Conservation (phyloP, 30 jellyfish, hydroid and myxozoan genomes). For the Aurelia sp. region DNA sequence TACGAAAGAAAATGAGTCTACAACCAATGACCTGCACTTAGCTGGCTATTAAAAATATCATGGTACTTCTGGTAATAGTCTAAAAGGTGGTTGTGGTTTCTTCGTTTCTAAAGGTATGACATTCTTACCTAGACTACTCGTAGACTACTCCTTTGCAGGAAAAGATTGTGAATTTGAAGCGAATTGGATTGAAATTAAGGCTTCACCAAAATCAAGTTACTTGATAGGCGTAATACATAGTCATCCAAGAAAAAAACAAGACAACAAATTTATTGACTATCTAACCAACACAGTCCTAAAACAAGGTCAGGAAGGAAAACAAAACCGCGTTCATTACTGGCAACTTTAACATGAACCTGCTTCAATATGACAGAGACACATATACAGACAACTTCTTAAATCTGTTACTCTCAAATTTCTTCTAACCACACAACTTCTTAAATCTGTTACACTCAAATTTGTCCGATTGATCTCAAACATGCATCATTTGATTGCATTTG, state of each 20-base stretch:
- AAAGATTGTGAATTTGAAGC: slow-evolving; percentile 9
- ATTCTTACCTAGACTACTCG: neutral
- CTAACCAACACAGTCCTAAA: neutral
- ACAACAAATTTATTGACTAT: neutral
- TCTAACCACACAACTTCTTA: slow-evolving; percentile 25
- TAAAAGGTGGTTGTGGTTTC: neutral
- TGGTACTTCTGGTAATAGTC: slow-evolving; percentile 3
- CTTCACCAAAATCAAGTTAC: neutral
- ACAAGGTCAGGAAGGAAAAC: slow-evolving; percentile 2
- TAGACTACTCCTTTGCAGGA: neutral
- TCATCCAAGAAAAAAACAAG: slow-evolving; percentile 10
- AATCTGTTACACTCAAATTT: too few relatives aligned
- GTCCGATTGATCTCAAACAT: too few relatives aligned
- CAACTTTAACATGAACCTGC: too few relatives aligned
- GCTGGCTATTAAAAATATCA: neutral
- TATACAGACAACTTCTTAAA: slow-evolving; percentile 11
- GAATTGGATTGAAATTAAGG: too few relatives aligned
- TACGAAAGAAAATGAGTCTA: neutral
- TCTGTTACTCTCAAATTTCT: slow-evolving; percentile 12
- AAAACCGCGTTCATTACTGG: too few relatives aligned
- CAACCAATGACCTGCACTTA: neutral
- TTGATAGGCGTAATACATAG: neutral
- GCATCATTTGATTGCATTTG: too few relatives aligned
- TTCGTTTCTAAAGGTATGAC: neutral
- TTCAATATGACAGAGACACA: neutral